A percentile compares a stretch with the other conserved stretches of the same genome.
Evolutionary conservation across 2,113 vertebrate species (phyloP).

Genomic region (Bos javanicus): DNA sequence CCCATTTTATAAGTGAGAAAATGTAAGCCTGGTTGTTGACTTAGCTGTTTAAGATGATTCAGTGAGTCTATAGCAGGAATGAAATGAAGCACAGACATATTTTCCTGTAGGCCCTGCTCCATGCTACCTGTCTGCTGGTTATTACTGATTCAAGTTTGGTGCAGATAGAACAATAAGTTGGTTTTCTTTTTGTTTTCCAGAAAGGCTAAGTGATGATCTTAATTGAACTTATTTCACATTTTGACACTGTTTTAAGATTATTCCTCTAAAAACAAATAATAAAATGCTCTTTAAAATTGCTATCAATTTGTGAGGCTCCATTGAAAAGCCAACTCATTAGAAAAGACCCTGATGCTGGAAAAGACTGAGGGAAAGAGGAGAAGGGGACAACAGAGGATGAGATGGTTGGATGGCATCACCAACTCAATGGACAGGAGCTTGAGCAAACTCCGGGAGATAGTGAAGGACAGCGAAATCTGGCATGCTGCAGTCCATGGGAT

Average conservation of each 20-base stretch:
- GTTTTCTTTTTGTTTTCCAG: not conserved
- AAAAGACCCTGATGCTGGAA: not conserved
- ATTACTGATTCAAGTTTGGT: not conserved
- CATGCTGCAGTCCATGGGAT: not conserved
- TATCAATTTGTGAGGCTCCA: not conserved
- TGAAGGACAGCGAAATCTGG: not conserved
- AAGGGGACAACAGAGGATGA: not conserved
- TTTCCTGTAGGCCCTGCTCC: not conserved
- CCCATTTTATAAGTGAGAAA: not conserved
- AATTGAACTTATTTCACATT: not conserved
- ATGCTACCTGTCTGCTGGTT: not conserved
- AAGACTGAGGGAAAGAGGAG: not conserved
- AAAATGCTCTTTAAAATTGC: not conserved
- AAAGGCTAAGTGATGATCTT: not conserved
- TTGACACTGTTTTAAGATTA: constrained; percentile 3
- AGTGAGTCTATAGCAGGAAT: not conserved
- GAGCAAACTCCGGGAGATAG: not conserved
- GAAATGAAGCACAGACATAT: not conserved
- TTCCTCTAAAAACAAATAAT: not conserved
- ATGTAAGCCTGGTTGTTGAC: not conserved
- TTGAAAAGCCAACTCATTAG: not conserved
- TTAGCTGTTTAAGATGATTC: not conserved
- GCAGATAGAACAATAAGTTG: not conserved
- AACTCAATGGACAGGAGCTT: not conserved
- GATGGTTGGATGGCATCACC: not conserved